Conservation (phyloP, 2,888 invertebrate genomes). For the Philereme transversata region DNA sequence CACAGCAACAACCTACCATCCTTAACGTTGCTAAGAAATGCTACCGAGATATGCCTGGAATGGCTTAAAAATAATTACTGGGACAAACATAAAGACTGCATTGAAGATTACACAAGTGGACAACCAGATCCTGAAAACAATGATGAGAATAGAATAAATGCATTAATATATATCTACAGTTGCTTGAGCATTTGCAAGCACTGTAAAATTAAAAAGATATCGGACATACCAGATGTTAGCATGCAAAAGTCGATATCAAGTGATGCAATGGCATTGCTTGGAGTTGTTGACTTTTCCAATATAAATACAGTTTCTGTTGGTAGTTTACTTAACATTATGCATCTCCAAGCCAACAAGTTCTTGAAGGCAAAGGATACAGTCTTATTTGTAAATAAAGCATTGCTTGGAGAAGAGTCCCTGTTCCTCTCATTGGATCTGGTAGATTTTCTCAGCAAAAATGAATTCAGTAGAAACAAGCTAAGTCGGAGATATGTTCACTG, state of each 20-base stretch:
- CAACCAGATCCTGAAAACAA: slow-evolving; percentile 47
- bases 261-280: slow-evolving; percentile 67
- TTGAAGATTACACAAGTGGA: slow-evolving; percentile 71
- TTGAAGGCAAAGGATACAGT: slow-evolving; percentile 51
- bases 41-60: slow-evolving; percentile 84
- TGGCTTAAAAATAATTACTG: slow-evolving; percentile 89
- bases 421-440: slow-evolving; percentile 67
- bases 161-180: slow-evolving; percentile 65
- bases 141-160: slow-evolving; percentile 57
- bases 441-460: slow-evolving; percentile 50
- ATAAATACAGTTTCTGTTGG: slow-evolving; percentile 59
- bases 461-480: slow-evolving; percentile 51
- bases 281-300: slow-evolving; percentile 60
- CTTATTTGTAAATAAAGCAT: slow-evolving; percentile 52
- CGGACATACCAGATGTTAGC: slow-evolving; percentile 60
- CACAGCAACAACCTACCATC: slow-evolving; percentile 88
- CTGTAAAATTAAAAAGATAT: slow-evolving; percentile 65
- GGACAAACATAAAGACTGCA: slow-evolving; percentile 79
- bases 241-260: slow-evolving; percentile 65
- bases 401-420: slow-evolving; percentile 64
- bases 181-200: slow-evolving; percentile 70
- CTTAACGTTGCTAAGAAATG: slow-evolving; percentile 85
- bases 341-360: slow-evolving; percentile 55
- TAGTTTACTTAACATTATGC: slow-evolving; percentile 55
- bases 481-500: slow-evolving; percentile 61